Evolutionary conservation across 2,888 invertebrate species (phyloP).

Genomic region (Melinopterus prodromus): DNA sequence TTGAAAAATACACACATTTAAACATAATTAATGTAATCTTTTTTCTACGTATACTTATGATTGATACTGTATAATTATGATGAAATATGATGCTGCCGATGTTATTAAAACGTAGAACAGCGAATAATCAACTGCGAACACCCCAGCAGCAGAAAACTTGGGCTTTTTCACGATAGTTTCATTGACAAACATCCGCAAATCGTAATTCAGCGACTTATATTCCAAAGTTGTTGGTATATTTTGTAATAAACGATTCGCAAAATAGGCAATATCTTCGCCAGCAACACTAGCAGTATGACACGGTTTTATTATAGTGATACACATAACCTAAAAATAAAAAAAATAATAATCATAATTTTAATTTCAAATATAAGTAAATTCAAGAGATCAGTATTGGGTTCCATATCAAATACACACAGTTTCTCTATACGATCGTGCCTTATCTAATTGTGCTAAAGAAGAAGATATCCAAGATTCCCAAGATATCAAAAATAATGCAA

Average conservation of each 20-base stretch:
- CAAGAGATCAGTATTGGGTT: too few species aligned
- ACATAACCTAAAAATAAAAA: background rate
- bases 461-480: too few species aligned
- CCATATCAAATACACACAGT: too few species aligned
- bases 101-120: background rate
- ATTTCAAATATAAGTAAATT: too few species aligned
- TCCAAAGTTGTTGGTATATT: background rate
- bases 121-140: background rate
- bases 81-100: background rate
- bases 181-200: background rate
- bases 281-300: background rate
- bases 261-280: background rate
- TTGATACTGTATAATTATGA: background rate
- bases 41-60: background rate
- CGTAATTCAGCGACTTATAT: background rate
- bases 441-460: too few species aligned
- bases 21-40: background rate
- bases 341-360: too few species aligned
- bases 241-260: background rate
- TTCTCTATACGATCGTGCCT: too few species aligned
- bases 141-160: background rate
- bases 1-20: background rate
- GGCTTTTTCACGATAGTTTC: background rate
- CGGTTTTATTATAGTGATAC: background rate
- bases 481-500: too few species aligned